A percentile compares a stretch with the other conserved stretches of the same genome.
Conservation (phyloP, 2,888 invertebrate species). For the Epinotia bilunana region DNA sequence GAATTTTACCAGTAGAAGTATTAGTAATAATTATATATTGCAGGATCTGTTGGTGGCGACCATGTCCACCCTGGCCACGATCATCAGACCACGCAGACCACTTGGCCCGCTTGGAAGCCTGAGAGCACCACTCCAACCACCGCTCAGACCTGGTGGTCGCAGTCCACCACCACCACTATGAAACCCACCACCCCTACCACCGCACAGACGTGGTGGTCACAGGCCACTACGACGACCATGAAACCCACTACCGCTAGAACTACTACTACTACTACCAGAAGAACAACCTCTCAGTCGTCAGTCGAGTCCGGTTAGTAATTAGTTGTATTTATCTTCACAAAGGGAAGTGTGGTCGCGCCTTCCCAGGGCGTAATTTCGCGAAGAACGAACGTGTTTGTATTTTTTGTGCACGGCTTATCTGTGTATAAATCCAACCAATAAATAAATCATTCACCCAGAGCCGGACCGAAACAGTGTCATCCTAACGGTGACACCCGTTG, state of each 20-base stretch:
- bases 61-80: slow-evolving; percentile 61
- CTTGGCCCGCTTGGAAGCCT: slow-evolving; percentile 77
- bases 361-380: no score
- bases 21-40: slow-evolving; percentile 46
- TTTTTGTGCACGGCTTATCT: no score
- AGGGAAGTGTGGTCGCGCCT: no score
- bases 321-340: no score
- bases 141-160: slow-evolving; percentile 70
- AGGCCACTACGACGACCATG: slow-evolving; percentile 56
- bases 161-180: slow-evolving; percentile 56
- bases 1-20: not conserved
- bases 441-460: no score
- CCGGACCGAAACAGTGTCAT: no score
- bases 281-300: slow-evolving; percentile 47
- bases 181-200: slow-evolving; percentile 61
- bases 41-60: slow-evolving; percentile 64
- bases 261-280: slow-evolving; percentile 55
- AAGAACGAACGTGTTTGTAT: no score
- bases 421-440: no score
- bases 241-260: slow-evolving; percentile 56
- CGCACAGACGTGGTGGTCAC: slow-evolving; percentile 70
- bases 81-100: slow-evolving; percentile 68
- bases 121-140: slow-evolving; percentile 66
- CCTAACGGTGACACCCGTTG: no score
- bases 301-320: slow-evolving; percentile 51